Evolutionary conservation across 2,888 invertebrate species (phyloP).

Genomic region (Ametastegia equiseti): DNA sequence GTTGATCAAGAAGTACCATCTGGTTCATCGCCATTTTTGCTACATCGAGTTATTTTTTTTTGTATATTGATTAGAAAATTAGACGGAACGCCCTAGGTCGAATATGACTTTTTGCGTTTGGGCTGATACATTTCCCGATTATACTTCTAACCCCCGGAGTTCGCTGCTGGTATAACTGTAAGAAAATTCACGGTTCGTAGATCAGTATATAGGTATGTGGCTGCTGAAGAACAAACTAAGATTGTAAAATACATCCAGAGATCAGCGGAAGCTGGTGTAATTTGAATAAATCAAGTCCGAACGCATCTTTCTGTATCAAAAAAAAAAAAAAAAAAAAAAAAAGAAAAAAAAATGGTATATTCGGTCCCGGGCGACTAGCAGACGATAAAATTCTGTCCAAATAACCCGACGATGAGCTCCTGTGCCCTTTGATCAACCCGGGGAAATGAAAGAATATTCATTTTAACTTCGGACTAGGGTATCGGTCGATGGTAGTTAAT

Average conservation of each 20-base stretch:
- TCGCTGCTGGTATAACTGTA: neutral
- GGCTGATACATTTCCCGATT: neutral
- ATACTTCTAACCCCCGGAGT: neutral
- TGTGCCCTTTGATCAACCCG: neutral
- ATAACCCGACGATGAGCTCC: neutral
- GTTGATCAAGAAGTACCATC: no score
- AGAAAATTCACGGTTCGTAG: neutral
- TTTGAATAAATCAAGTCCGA: neutral
- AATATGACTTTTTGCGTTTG: no score
- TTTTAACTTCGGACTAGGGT: neutral
- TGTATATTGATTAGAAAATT: no score
- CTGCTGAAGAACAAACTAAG: neutral
- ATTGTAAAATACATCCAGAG: no score
- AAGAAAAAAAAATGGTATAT: neutral
- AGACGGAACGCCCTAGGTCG: no score
- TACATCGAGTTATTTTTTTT: no score
- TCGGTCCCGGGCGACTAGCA: neutral
- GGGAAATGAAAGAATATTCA: neutral
- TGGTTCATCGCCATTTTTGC: no score
- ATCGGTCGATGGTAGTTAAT: slow-evolving; percentile 7
- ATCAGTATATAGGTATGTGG: neutral
- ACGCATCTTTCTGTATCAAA: neutral
- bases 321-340: no score
- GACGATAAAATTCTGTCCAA: slow-evolving; percentile 6
- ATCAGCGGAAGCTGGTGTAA: neutral